Evolutionary conservation across 1,140 invertebrate genomes (phyloP).

Genomic region (Drosophila santomea): DNA sequence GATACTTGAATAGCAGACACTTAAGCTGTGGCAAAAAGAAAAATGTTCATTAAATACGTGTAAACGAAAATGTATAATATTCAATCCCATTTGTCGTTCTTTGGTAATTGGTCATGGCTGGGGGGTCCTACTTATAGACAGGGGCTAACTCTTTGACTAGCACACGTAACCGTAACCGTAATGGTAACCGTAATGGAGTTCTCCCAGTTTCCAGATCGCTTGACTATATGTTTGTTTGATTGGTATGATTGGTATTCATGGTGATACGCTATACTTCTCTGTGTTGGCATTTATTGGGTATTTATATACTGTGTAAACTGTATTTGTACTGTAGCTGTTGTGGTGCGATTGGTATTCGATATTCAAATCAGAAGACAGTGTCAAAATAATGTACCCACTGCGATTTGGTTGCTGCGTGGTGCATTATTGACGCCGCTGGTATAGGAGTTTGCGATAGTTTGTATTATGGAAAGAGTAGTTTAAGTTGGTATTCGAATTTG

Average conservation of each 20-base stretch:
- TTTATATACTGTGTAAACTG: conserved; percentile 48
- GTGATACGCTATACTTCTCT: conserved; percentile 82
- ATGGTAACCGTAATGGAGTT: conserved; percentile 59
- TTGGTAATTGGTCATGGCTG: conserved; percentile 51
- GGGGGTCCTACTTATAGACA: conserved; percentile 43
- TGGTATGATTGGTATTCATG: conserved; percentile 35
- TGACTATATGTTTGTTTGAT: conserved; percentile 33
- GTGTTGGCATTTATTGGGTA: conserved; percentile 51
- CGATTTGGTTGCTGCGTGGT: conserved; percentile 56
- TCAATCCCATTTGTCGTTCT: conserved; percentile 83
- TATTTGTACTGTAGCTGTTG: conserved; percentile 72
- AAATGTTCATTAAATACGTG: conserved; percentile 85
- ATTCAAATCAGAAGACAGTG: conserved; percentile 85
- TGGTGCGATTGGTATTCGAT: conserved; percentile 77
- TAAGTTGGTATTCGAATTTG: conserved; percentile 44
- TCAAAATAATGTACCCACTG: conserved; percentile 84
- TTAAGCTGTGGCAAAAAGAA: conserved; percentile 75
- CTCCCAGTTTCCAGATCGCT: conserved; percentile 38
- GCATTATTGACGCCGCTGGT: conserved; percentile 81
- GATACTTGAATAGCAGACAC: conserved; percentile 49
- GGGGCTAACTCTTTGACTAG: conserved; percentile 51
- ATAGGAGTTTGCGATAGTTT: conserved; percentile 75
- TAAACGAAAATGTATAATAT: conserved; percentile 85
- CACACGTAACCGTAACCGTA: conserved; percentile 66
- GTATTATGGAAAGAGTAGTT: conserved; percentile 81